phyloP scores from a whole-genome alignment of 2,113 vertebrate species.

The Pao palembangensis region DNA sequence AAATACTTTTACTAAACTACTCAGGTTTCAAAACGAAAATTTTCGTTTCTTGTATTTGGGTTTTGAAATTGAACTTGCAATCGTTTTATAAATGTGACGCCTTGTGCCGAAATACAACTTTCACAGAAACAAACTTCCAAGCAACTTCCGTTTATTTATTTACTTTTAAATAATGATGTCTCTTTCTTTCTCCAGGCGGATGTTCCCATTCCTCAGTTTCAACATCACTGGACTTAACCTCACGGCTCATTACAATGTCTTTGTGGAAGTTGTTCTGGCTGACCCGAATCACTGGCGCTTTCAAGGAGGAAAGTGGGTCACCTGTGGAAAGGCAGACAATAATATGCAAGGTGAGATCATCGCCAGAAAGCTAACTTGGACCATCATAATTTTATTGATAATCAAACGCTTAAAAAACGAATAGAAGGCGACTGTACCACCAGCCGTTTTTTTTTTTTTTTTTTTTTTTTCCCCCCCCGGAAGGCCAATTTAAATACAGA shows the following conservation, averaged over 20 bases:
- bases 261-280: conserved; percentile 92
- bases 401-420: not conserved
- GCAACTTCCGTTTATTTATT: too few relatives aligned
- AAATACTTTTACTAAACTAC: not conserved
- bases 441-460: not conserved
- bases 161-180: not conserved
- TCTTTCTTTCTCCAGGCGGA: conserved; percentile 78
- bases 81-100: not conserved
- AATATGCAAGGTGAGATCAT: conserved; percentile 91
- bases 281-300: conserved; percentile 99
- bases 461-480: too few relatives aligned
- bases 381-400: too few relatives aligned
- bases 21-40: not conserved
- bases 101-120: not conserved
- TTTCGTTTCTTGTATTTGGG: conserved; percentile 6
- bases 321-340: conserved; percentile 97
- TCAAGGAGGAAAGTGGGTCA: conserved; percentile 98
- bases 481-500: not conserved
- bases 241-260: conserved; percentile 96
- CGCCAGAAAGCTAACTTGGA: too few relatives aligned
- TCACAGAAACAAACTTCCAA: too few relatives aligned
- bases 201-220: conserved; percentile 99
- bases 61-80: not conserved
- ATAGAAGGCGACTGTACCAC: not conserved
- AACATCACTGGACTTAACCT: conserved; percentile 97